phyloP scores from a whole-genome alignment of 1,140 invertebrate genomes.

The Microvelia longipes region DNA sequence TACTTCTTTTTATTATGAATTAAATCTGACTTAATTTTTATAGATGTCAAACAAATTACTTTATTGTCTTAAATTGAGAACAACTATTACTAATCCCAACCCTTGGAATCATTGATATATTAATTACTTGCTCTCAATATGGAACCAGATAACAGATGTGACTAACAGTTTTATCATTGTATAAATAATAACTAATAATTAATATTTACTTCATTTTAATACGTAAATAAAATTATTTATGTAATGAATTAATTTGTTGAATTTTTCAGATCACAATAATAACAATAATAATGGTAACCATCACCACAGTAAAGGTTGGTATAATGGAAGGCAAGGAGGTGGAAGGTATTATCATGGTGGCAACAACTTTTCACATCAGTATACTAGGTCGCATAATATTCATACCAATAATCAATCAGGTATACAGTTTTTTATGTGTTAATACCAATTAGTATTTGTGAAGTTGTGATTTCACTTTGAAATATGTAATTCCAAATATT shows the following conservation, averaged over 20 bases:
- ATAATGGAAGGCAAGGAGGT: neutral
- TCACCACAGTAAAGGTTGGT: neutral
- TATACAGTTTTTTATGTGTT: neutral
- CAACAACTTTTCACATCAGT: neutral
- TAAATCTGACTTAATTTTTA: too few relatives aligned
- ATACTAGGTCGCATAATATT: neutral
- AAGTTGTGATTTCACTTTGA: neutral
- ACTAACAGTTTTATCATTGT: too few relatives aligned
- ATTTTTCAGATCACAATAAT: neutral
- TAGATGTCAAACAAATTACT: too few relatives aligned
- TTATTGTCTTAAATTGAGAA: too few relatives aligned
- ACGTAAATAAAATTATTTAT: neutral
- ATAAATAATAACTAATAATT: too few relatives aligned
- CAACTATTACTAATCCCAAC: too few relatives aligned
- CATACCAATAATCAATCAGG: neutral
- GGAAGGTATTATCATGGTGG: neutral
- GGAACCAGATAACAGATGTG: too few relatives aligned
- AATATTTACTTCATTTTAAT: neutral
- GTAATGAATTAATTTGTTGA: neutral
- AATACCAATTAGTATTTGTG: neutral
- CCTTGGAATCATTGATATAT: too few relatives aligned
- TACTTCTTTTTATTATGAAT: too few relatives aligned
- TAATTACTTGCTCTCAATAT: too few relatives aligned
- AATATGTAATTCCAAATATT: neutral
- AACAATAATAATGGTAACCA: neutral